These are phyloP conservation scores for Vulpes ferrilata DNA, from an alignment of 2,113 vertebrate species.

Conservation along the genomic window DNA sequence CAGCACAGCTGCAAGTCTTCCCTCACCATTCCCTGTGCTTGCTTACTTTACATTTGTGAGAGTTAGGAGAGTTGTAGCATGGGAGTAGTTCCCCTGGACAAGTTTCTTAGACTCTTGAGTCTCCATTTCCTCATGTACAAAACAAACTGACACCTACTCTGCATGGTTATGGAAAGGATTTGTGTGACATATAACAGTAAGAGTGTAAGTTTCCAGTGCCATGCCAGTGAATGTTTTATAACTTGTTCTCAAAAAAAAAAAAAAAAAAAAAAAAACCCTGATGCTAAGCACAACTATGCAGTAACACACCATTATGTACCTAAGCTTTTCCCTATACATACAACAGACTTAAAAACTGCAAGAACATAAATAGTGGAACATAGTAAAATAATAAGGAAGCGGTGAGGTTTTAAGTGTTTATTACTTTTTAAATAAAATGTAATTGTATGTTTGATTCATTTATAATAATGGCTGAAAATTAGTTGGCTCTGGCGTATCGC, in stretches of 20 bases:
- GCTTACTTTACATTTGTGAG: background rate
- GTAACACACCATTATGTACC: background rate
- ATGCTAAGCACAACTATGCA: background rate
- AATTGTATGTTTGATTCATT: background rate
- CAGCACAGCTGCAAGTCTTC: background rate
- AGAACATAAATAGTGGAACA: background rate
- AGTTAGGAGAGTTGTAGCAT: background rate
- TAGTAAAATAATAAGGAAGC: background rate
- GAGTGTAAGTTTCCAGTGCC: background rate
- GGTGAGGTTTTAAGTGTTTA: background rate
- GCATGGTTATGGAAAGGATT: background rate
- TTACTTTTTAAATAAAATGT: background rate
- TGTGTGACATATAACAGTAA: background rate
- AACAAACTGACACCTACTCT: background rate
- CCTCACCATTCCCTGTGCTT: background rate
- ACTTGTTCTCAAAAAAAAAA: background rate
- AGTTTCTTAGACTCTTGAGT: background rate
- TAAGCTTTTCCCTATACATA: background rate
- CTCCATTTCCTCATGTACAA: background rate
- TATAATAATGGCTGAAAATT: conserved; percentile 23
- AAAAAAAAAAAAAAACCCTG: background rate
- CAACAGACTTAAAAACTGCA: background rate
- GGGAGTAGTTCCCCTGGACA: background rate
- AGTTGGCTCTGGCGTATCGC: background rate
- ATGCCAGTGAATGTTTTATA: background rate